Evolutionary conservation across 2,113 vertebrate genomes (phyloP).

Genomic region (Salvelinus fontinalis): DNA sequence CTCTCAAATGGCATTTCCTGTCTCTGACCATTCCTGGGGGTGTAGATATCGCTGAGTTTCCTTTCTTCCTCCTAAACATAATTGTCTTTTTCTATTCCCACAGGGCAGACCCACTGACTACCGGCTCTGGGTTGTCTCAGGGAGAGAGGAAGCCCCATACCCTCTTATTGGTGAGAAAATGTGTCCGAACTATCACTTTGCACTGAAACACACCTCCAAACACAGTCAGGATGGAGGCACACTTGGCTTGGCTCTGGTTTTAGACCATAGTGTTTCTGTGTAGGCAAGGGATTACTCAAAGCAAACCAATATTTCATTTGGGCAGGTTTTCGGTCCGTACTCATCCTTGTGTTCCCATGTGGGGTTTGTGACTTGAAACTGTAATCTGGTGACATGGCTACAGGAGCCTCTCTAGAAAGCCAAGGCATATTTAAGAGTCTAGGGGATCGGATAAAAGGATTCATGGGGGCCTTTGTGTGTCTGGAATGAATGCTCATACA

Average conservation of each 20-base stretch:
- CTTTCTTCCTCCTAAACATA: constrained; percentile 10
- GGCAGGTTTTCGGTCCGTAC: background rate
- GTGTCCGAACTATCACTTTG: background rate
- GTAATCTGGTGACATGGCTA: background rate
- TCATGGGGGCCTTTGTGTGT: background rate
- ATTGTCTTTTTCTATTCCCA: constrained; percentile 15
- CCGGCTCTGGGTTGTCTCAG: constrained; percentile 75
- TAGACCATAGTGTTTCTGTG: background rate
- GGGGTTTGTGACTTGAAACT: background rate
- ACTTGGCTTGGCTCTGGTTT: background rate
- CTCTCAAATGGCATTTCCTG: constrained; percentile 41
- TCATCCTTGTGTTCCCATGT: background rate
- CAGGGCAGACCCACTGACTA: constrained; percentile 69
- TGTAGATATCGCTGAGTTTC: constrained; percentile 16
- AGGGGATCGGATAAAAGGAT: background rate
- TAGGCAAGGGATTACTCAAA: background rate
- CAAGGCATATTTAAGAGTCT: background rate
- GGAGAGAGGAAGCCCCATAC: constrained; percentile 71
- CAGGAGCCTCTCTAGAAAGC: background rate
- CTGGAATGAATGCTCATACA: background rate
- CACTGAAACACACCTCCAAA: constrained; percentile 1
- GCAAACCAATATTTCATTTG: background rate
- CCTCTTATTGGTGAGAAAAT: constrained; percentile 76
- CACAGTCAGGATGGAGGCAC: background rate
- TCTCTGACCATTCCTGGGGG: constrained; percentile 3